phyloP scores from a whole-genome alignment of 2,888 invertebrate species.

The Actias luna region DNA sequence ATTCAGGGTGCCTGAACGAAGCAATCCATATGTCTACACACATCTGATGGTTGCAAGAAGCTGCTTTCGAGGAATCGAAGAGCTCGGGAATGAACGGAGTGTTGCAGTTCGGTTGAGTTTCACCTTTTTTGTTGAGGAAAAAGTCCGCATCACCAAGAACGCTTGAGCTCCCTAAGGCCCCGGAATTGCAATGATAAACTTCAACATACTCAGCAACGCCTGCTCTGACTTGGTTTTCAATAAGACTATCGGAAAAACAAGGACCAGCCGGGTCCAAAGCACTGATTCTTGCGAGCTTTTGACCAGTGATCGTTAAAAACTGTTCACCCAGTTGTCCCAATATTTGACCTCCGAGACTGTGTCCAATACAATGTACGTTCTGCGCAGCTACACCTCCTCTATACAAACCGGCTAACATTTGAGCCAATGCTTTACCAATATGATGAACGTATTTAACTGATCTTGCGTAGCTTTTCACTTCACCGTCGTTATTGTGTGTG shows the following conservation, averaged over 20 bases:
- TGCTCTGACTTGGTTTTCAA: conserved; percentile 14
- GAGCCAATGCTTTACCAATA: conserved; percentile 32
- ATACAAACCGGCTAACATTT: conserved; percentile 28
- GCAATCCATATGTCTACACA: conserved; percentile 54
- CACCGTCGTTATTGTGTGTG: conserved; percentile 30
- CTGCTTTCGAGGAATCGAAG: conserved; percentile 51
- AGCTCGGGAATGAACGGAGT: conserved; percentile 51
- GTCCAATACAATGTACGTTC: conserved; percentile 11
- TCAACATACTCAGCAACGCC: conserved; percentile 15
- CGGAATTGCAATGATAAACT: conserved; percentile 36
- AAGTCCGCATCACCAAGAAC: conserved; percentile 70
- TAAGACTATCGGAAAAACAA: conserved; percentile 6
- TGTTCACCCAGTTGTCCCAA: conserved; percentile 1
- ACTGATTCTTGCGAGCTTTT: conserved; percentile 10
- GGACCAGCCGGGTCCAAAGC: conserved; percentile 13
- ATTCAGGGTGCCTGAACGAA: conserved; percentile 43
- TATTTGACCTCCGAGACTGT: conserved; percentile 15
- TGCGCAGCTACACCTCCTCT: conserved; percentile 26
- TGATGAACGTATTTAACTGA: conserved; percentile 35
- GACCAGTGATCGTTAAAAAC: conserved; percentile 3
- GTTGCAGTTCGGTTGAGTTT: conserved; percentile 74
- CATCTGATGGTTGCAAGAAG: conserved; percentile 53
- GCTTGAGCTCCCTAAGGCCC: conserved; percentile 50
- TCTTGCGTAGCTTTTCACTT: conserved; percentile 33
- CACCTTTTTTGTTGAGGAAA: conserved; percentile 73